A percentile compares a stretch with the other conserved stretches of the same genome.
Evolutionary conservation across 2,888 invertebrate species (phyloP).

Genomic region (Macrostomum cliftonense): DNA sequence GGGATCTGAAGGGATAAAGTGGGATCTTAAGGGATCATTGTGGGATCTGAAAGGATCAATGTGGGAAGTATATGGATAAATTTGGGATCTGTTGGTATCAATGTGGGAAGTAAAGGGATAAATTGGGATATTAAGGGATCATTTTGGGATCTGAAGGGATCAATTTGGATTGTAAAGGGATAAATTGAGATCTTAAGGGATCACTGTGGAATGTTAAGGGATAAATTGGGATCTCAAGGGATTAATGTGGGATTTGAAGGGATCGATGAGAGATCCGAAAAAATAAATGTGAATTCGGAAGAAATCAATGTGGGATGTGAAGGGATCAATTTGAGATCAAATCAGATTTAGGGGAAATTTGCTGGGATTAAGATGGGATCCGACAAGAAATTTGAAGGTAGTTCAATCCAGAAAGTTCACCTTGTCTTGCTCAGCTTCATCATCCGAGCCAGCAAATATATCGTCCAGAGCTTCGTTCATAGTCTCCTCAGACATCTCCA

Average conservation of each 20-base stretch:
- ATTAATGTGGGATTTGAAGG: neutral
- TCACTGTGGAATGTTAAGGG: too few relatives aligned
- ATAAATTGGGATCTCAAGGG: neutral
- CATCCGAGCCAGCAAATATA: constrained; percentile 66
- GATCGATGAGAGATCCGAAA: neutral
- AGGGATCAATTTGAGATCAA: too few relatives aligned
- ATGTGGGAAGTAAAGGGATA: too few relatives aligned
- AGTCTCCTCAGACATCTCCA: constrained; percentile 90
- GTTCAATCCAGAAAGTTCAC: too few relatives aligned
- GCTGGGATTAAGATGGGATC: neutral
- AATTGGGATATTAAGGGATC: too few relatives aligned
- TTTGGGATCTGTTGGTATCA: too few relatives aligned
- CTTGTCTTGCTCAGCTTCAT: constrained; percentile 62
- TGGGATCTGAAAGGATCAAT: neutral
- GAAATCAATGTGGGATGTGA: too few relatives aligned
- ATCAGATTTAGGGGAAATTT: too few relatives aligned
- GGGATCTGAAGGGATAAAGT: neutral
- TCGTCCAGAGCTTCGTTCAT: constrained; percentile 76
- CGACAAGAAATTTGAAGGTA: too few relatives aligned
- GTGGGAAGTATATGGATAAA: too few relatives aligned
- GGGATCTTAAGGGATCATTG: neutral
- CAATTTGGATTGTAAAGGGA: neutral
- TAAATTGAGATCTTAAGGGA: too few relatives aligned
- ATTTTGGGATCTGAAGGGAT: too few relatives aligned
- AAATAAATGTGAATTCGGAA: neutral